Conservation (phyloP, 2,888 invertebrate species). For the Drosophila emarginata region DNA sequence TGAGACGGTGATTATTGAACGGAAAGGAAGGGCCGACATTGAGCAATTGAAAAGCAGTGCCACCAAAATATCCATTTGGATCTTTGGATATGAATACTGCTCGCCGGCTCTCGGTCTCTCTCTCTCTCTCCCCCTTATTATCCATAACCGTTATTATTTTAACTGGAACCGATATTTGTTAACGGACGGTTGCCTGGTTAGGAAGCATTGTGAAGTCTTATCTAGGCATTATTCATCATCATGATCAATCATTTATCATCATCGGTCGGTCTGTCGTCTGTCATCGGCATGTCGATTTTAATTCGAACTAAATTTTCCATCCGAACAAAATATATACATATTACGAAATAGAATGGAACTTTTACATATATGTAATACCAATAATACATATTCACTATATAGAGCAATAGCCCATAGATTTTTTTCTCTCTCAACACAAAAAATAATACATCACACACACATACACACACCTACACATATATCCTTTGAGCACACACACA, state of each 20-base stretch:
- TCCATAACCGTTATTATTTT: not conserved
- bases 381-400: constrained; percentile 8
- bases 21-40: no score
- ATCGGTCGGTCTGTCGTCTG: not conserved
- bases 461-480: not conserved
- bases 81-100: not conserved
- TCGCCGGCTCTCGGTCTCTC: not conserved
- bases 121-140: no score
- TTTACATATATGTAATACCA: not conserved
- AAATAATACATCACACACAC: constrained; percentile 28
- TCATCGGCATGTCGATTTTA: constrained; percentile 1
- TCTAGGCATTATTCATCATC: constrained; percentile 31
- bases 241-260: constrained; percentile 15
- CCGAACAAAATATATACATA: constrained; percentile 2
- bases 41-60: no score
- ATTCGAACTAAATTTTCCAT: not conserved
- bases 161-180: not conserved
- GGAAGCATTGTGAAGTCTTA: constrained; percentile 32
- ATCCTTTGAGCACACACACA: constrained; percentile 1
- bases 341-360: constrained; percentile 5
- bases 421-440: not conserved
- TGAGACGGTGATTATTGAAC: no score
- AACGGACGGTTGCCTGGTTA: not conserved
- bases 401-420: constrained; percentile 34
- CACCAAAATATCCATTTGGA: no score